Evolutionary conservation across 2,888 invertebrate species (phyloP).

Genomic region (Molorchus minor): DNA sequence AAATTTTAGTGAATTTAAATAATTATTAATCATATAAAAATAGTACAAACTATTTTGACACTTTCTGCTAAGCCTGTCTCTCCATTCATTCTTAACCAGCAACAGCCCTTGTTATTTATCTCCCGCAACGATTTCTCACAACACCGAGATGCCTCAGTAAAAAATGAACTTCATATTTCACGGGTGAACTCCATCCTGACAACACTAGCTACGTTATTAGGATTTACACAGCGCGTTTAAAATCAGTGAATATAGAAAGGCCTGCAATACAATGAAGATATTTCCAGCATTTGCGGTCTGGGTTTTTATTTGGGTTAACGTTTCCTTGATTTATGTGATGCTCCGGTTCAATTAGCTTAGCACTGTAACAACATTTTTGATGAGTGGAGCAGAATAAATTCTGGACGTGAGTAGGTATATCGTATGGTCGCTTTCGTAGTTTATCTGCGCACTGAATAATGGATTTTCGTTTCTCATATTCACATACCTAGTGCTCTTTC

Average conservation of each 20-base stretch:
- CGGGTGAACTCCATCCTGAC: conserved; percentile 46
- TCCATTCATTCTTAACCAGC: too few species aligned
- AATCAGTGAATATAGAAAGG: conserved; percentile 40
- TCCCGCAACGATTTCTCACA: conserved; percentile 27
- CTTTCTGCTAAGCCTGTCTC: too few species aligned
- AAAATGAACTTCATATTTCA: conserved; percentile 52
- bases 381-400: not conserved
- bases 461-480: too few species aligned
- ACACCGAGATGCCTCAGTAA: conserved; percentile 37
- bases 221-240: conserved; percentile 41
- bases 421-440: too few species aligned
- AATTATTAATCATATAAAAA: too few species aligned
- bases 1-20: too few species aligned
- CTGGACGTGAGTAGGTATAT: not conserved
- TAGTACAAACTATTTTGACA: too few species aligned
- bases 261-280: conserved; percentile 32
- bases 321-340: conserved; percentile 23
- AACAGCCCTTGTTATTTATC: conserved; percentile 34
- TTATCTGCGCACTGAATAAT: too few species aligned
- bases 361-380: conserved; percentile 1
- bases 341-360: not conserved
- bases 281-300: conserved; percentile 32
- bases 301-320: conserved; percentile 29
- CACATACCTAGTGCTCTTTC: too few species aligned
- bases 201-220: conserved; percentile 40